Base-by-base conservation (phyloP, 2,113 vertebrate species). In the Rattus rattus region DNA sequence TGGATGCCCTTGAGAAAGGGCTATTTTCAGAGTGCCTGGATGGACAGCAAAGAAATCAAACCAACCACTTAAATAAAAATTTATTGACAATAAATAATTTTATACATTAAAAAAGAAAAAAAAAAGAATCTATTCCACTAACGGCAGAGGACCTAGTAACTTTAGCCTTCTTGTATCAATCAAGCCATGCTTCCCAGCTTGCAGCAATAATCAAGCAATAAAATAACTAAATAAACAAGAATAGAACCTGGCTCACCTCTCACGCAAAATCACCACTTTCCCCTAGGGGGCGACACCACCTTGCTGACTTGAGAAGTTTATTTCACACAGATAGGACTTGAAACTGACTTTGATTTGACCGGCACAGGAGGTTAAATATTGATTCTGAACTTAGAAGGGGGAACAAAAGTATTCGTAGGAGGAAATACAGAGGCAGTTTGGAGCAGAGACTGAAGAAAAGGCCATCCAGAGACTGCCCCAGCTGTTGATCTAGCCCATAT, bases 261-360 rank as follows among this genome's bases (percentile, higher is more conserved):
- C 43, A 70, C 2, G 5, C 14, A 59, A 52, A 88, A 95, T 90
- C 93, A 33, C 43, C 88, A 92, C 69, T 43, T 91, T 52, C 86
- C 94, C 39, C 97, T 96, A 96, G 96, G 76, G 94, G 94, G 91
- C n/a, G 26, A 33, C 94, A 83, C 75, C 70, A 39, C 72, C 75
- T 94, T 91, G 70, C 56, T 72, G 59, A n/a, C 3, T 75, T 91
- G 84, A 65, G 30, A 39, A 24, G 9, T 80, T 95, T 81, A 79
- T 73, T 73, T 63, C 6, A 72, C 52, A 7, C 5, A 94, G 7
- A n/a, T 33, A 85, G 26, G 56, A 72, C 14, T 13, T 61, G 33
- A 75, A 96, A 43, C 7, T 65, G 39, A 88, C 20, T 95, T 89
- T 59, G 33, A 16, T 28, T 96, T 90, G 72, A 73, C 1, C 5